Percentiles rank a stretch among this genome's conserved stretches.
Conservation (phyloP, 2,888 invertebrate species). For the Abrostola tripartita region DNA sequence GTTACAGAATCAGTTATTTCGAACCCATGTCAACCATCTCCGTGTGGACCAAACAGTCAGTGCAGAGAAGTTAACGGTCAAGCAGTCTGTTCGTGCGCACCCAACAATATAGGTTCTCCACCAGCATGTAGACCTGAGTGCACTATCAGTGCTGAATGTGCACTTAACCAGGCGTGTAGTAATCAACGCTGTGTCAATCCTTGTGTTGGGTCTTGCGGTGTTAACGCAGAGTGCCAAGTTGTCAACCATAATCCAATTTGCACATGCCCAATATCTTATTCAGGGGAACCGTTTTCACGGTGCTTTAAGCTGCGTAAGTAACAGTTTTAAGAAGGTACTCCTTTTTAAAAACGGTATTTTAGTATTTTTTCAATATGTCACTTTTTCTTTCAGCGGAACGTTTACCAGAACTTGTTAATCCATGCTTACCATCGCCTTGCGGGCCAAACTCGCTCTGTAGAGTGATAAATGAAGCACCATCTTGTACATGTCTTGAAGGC, state of each 20-base stretch:
- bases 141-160: slow-evolving; percentile 91
- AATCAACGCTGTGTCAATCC: slow-evolving; percentile 92
- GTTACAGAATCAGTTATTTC: slow-evolving; percentile 84
- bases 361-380: not conserved
- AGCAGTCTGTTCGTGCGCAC: slow-evolving; percentile 91
- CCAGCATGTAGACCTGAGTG: slow-evolving; percentile 92
- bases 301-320: slow-evolving; percentile 88
- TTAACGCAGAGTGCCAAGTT: slow-evolving; percentile 92
- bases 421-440: slow-evolving; percentile 93
- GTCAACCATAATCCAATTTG: slow-evolving; percentile 93
- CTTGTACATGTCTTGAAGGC: slow-evolving; percentile 92
- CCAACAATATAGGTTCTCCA: slow-evolving; percentile 89
- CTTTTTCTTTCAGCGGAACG: slow-evolving; percentile 81
- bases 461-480: slow-evolving; percentile 90
- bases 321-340: slow-evolving; percentile 5
- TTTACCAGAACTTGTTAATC: slow-evolving; percentile 86
- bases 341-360: not conserved
- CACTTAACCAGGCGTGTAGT: slow-evolving; percentile 91
- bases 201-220: slow-evolving; percentile 92
- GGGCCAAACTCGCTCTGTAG: slow-evolving; percentile 93
- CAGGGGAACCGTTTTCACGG: slow-evolving; percentile 91
- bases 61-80: slow-evolving; percentile 90
- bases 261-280: slow-evolving; percentile 89
- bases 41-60: slow-evolving; percentile 90
- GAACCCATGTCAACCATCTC: slow-evolving; percentile 90